Evolutionary conservation across 2,113 vertebrate genomes (phyloP).

Genomic region (Lipophrys pholis): DNA sequence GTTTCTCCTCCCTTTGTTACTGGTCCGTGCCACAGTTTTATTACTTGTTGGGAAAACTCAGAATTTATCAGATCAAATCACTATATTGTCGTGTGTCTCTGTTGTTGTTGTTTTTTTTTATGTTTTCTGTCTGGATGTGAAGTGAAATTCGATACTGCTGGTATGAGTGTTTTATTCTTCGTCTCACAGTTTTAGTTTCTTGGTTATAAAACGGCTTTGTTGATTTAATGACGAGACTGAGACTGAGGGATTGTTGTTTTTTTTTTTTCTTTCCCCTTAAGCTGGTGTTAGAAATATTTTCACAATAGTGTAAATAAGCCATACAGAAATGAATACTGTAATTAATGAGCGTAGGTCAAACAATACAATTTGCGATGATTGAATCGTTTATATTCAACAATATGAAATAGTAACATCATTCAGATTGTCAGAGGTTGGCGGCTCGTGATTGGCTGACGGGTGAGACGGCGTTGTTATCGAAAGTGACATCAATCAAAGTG

Average conservation of each 20-base stretch:
- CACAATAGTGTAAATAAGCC: conserved; percentile 2
- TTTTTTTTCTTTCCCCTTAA: conserved; percentile 1
- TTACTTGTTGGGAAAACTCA: neutral
- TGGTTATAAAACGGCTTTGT: neutral
- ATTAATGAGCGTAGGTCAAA: neutral
- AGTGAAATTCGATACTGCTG: conserved; percentile 24
- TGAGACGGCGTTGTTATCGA: neutral
- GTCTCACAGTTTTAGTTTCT: neutral
- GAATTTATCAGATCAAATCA: neutral
- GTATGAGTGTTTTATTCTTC: conserved; percentile 11
- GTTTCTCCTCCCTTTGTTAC: conserved; percentile 11
- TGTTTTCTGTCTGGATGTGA: conserved; percentile 42
- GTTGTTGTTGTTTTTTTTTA: neutral
- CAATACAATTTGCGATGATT: neutral
- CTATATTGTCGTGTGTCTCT: neutral
- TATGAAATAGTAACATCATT: neutral
- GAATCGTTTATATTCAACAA: neutral
- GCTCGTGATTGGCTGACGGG: neutral
- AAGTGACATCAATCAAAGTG: neutral
- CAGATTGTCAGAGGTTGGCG: neutral
- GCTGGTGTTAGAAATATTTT: conserved; percentile 6
- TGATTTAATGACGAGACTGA: neutral
- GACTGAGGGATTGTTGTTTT: conserved; percentile 6
- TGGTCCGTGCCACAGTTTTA: neutral
- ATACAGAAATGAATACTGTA: neutral